Evolutionary conservation across 2,113 vertebrate genomes (phyloP), one percentile per base, ranked within the genome.

Genomic region (Oncorhynchus kisutch): DNA sequence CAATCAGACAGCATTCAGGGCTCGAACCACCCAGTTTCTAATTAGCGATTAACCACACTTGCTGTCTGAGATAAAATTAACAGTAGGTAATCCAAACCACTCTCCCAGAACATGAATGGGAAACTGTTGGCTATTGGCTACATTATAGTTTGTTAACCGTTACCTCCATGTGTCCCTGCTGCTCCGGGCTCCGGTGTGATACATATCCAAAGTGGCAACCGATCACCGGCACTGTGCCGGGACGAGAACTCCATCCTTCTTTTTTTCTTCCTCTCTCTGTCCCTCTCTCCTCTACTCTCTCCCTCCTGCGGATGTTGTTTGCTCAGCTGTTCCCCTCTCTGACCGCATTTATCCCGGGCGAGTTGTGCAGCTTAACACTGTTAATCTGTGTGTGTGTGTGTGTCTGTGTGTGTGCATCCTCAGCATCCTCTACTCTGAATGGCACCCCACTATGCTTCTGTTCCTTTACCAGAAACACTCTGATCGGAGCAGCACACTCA

Each of bases 301-400:
- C 76, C 75, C 87, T 88, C 86, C 80, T 83, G 79, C 80, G 29
- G 73, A 84, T 74, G 85, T 86, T 82, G 88, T 90, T 88, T 90
- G 88, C 86, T 89, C 91, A 88, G 90, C 90, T 88, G 87, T 82
- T 82, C 85, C 75, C 74, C 86, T 83, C 81, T 82, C 88, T 85
- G 81, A 89, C 85, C 84, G 70, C 89, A 87, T 92, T 91, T 89
- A 92, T 92, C 88, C 90, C 84, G 86, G 88, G 89, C 88, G 88
- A 91, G 82, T 76, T 75, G 76, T 70, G 18, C 87, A 82, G 88
- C 73, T 91, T 91, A 88, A 76, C 78, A 71, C 16, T n/a, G 81
- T 77, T 92, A 91, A 92, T 91, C 90, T 88, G 74, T 80, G 78
- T 83, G 74, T 80, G 78, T 83, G 74, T 80, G 78, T 83, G 85